A percentile compares a stretch with the other conserved stretches of the same genome.
Conservation (phyloP, 2,113 vertebrate genomes). For the Danionella cerebrum region DNA sequence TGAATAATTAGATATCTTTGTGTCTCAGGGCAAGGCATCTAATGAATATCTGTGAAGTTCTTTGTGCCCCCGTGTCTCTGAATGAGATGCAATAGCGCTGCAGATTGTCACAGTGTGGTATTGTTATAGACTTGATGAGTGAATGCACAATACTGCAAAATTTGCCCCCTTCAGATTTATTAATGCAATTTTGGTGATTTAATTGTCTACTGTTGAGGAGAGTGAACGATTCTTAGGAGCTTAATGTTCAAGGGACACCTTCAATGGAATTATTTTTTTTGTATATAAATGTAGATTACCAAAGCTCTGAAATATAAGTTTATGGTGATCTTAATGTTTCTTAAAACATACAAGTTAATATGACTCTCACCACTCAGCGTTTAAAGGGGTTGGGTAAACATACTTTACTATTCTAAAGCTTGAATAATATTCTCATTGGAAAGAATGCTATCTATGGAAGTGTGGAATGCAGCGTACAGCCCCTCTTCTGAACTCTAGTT, state of each 20-base stretch:
- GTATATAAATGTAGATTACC: no score
- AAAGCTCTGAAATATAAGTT: no score
- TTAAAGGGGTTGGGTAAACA: no score
- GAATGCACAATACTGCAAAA: background rate
- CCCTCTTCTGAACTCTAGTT: background rate
- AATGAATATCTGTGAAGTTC: constrained; percentile 13
- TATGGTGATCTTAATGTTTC: no score
- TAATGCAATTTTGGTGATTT: constrained; percentile 6
- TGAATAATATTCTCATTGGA: no score
- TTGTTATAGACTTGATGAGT: constrained; percentile 15
- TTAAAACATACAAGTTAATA: no score
- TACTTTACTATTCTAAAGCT: no score
- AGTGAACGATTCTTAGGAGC: background rate
- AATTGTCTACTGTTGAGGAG: background rate
- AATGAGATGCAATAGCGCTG: constrained; percentile 12
- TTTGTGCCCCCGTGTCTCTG: background rate
- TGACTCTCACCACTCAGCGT: no score
- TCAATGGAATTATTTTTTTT: background rate
- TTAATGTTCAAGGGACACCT: background rate
- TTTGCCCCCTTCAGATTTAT: constrained; percentile 13
- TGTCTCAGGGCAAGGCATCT: constrained; percentile 18
- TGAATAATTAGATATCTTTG: constrained; percentile 25
- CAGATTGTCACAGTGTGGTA: constrained; percentile 19
- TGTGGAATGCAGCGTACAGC: background rate
- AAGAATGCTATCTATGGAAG: no score